Conservation (phyloP, 1,140 invertebrate genomes). For the Dermatophagoides farinae region DNA sequence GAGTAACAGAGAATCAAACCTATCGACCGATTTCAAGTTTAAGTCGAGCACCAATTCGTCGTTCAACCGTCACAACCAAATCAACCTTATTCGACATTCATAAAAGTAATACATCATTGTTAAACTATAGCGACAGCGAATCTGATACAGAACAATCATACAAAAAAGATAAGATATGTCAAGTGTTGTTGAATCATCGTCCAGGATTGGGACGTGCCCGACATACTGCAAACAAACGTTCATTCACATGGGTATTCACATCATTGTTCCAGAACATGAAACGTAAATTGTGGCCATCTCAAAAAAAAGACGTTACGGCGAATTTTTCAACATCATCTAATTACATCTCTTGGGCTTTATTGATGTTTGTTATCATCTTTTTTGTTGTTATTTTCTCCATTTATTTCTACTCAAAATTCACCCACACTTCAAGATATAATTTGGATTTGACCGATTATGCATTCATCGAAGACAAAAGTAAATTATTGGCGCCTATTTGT, state of each 20-base stretch:
- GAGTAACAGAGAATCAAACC: not conserved
- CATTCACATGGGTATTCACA: not conserved
- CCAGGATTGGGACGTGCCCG: not conserved
- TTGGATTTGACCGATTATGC: not conserved
- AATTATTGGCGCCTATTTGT: not conserved
- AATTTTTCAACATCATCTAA: conserved; percentile 7
- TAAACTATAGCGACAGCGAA: conserved; percentile 12
- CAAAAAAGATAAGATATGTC: not conserved
- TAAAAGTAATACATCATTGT: not conserved
- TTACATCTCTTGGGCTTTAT: conserved; percentile 11
- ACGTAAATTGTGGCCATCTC: not conserved
- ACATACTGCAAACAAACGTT: not conserved
- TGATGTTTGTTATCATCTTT: conserved; percentile 10
- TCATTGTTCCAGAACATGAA: not conserved
- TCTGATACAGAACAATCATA: conserved; percentile 1
- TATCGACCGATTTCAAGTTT: not conserved
- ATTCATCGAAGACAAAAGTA: not conserved
- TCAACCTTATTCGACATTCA: not conserved
- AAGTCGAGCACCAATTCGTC: conserved; percentile 6
- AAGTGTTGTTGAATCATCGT: conserved; percentile 1
- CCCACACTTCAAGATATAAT: not conserved
- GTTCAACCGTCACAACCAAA: too few relatives aligned
- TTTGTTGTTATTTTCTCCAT: conserved; percentile 15
- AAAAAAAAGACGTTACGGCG: not conserved
- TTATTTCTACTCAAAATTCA: conserved; percentile 15